Percentiles rank a stretch among this genome's conserved stretches.
Conservation (phyloP, 2,797 vertebrate species). For the Onychomys arenicola region DNA sequence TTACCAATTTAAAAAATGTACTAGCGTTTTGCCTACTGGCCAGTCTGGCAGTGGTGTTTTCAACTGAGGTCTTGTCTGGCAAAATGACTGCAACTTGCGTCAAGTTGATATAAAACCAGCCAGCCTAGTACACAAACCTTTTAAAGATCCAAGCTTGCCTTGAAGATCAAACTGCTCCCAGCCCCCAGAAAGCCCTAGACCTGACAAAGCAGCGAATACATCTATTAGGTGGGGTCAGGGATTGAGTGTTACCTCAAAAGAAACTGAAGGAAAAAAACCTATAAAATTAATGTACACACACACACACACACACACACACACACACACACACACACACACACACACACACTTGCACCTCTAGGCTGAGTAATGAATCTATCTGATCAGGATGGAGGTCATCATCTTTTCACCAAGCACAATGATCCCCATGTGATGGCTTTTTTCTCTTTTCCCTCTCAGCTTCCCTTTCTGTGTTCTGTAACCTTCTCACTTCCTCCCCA, state of each 20-base stretch:
- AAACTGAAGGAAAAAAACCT: neutral
- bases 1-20: neutral
- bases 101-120: neutral
- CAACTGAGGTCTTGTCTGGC: neutral
- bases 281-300: neutral
- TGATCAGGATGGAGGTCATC: neutral
- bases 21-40: neutral
- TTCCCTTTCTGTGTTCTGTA: neutral
- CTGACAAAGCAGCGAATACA: neutral
- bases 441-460: neutral
- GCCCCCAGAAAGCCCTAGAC: neutral
- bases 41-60: neutral
- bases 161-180: neutral
- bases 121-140: neutral
- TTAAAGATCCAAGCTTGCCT: neutral
- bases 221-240: neutral
- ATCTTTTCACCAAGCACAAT: neutral
- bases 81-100: neutral
- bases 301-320: too few species aligned
- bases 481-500: neutral
- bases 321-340: neutral
- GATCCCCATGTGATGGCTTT: neutral
- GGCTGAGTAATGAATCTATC: neutral
- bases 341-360: neutral
- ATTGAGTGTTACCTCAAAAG: neutral